Conservation (phyloP, 1,140 invertebrate species). For the Drosophila truncata region DNA sequence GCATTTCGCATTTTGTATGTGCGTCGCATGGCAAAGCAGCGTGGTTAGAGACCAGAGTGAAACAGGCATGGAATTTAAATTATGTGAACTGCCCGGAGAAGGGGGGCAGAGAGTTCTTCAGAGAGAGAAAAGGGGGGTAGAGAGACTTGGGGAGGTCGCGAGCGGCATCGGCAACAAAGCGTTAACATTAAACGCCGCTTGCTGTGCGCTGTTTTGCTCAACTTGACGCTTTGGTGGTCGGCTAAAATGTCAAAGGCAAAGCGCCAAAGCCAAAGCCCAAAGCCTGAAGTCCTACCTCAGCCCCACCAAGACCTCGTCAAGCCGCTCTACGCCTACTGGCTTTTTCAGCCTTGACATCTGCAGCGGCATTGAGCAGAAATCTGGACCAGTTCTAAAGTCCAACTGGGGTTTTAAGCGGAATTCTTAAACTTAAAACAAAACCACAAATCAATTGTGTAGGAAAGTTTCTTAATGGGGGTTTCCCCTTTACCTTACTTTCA, state of each 20-base stretch:
- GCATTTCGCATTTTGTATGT: conserved; percentile 39
- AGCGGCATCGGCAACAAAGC: conserved; percentile 43
- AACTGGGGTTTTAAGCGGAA: neutral
- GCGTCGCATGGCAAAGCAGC: conserved; percentile 58
- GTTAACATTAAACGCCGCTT: conserved; percentile 59
- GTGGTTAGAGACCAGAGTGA: conserved; percentile 50
- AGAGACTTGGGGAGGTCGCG: neutral
- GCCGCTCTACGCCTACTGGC: neutral
- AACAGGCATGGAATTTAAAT: conserved; percentile 67
- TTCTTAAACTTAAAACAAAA: neutral
- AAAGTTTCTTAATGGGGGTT: neutral
- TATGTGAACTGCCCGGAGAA: conserved; percentile 23
- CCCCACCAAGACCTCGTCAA: neutral
- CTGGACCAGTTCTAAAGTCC: conserved; percentile 1
- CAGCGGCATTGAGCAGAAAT: conserved; percentile 20
- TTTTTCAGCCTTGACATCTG: conserved; percentile 20
- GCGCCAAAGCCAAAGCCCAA: neutral
- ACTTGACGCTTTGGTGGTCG: conserved; percentile 35
- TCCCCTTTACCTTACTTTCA: neutral
- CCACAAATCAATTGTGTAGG: neutral
- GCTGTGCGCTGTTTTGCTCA: conserved; percentile 17
- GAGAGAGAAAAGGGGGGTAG: too few relatives aligned
- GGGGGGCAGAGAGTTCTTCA: neutral
- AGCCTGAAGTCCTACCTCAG: neutral
- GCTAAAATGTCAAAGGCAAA: conserved; percentile 52